Conservation (phyloP, 2,888 invertebrate genomes). For the Peribatodes rhomboidaria region DNA sequence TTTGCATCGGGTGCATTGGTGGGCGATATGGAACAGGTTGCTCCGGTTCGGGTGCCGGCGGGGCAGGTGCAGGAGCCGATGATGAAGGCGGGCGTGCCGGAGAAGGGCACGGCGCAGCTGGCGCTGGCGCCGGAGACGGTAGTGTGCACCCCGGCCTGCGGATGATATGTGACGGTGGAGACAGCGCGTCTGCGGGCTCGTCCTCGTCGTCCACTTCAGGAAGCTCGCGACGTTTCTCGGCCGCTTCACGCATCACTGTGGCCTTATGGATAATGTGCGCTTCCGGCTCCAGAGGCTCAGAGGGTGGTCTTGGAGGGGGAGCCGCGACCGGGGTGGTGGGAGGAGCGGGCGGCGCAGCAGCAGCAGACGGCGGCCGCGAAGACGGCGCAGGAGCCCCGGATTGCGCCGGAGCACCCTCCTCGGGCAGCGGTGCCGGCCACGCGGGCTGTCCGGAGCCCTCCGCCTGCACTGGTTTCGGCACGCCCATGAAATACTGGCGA, state of each 20-base stretch:
- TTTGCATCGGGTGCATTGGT: constrained; percentile 69
- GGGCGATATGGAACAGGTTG: constrained; percentile 65
- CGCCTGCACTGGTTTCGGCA: constrained; percentile 87
- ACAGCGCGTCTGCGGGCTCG: constrained; percentile 72
- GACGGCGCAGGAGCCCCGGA: constrained; percentile 78
- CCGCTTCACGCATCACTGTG: constrained; percentile 84
- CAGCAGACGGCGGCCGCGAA: constrained; percentile 82
- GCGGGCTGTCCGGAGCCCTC: constrained; percentile 71
- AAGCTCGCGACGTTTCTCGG: constrained; percentile 78
- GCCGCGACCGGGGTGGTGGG: constrained; percentile 65
- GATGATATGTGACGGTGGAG: constrained; percentile 83
- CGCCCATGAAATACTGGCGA: constrained; percentile 93
- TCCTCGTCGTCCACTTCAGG: constrained; percentile 80
- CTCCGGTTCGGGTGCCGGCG: constrained; percentile 62
- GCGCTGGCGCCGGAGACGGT: constrained; percentile 77
- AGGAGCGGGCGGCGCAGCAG: constrained; percentile 74
- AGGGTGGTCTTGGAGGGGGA: constrained; percentile 81
- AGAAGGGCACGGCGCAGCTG: constrained; percentile 69
- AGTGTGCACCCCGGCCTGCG: constrained; percentile 72
- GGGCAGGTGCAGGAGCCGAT: constrained; percentile 60
- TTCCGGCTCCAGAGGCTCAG: constrained; percentile 83
- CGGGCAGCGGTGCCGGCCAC: constrained; percentile 71
- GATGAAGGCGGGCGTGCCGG: constrained; percentile 73
- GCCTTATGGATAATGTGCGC: constrained; percentile 85
- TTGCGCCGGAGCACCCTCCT: constrained; percentile 77